Base-by-base conservation (phyloP, 2,113 vertebrate genomes). In the Todiramphus saurophagus region DNA sequence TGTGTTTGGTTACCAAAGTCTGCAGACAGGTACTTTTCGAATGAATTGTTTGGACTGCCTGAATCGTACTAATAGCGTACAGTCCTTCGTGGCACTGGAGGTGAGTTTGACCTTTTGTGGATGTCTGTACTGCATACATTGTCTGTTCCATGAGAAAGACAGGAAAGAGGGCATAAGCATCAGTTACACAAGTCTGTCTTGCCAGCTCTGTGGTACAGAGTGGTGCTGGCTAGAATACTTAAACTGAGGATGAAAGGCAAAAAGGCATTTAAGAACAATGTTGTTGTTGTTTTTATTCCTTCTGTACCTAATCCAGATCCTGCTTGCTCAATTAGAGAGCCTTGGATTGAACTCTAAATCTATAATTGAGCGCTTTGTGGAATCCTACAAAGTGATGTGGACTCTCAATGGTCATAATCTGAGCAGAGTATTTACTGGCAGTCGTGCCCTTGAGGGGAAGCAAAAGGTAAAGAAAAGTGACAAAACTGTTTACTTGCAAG, bases 11-110 rank as follows among this genome's bases (percentile, higher is more conserved):
- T 92, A 79, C 74, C 63, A 27, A 93, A 98, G 98, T 89, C 97
- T 98, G 33, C 98, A 98, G 96, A 97, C 97, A 56, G 98, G 98
- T 82, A 98, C 98, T 41, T 94, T 98, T 96, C 98, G 98, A 88
- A 97, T 97, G 88, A 98, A 98, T 93, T 98, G 98, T 82, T 97
- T 98, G 35, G 98, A 98, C 96, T 98, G 98, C 93, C 93, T 98
- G 94, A 94, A 96, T 96, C 97, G 98, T 74, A 98, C 98, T 76
- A 98, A 98, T 78, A 93, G 94, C 0, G 98, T 98, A 50, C 98
- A 98, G 96, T 91, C 97, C 94, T 98, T 98, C 88, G 76, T 98
- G 28, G 98, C 98, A 1, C 94, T 98, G 13, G 98, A 98, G 98
- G 98, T 98, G 70, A 90, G 97, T 95, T 74, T 91, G 56, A 80